Base-by-base conservation (phyloP, 2,797 vertebrate genomes). In the Eremophila alpestris region DNA sequence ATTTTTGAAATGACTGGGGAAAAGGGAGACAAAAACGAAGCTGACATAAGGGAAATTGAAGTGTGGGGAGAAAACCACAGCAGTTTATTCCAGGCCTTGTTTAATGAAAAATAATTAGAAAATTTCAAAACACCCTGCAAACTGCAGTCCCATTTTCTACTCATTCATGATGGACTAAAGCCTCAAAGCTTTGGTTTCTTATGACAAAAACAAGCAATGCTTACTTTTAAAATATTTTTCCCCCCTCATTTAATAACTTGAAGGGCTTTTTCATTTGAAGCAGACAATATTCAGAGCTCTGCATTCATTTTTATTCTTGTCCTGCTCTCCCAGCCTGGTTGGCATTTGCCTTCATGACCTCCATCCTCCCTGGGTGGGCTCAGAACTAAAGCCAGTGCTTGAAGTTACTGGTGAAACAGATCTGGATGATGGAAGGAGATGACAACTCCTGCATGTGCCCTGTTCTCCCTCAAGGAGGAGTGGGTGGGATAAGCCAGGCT, bases 41-140 rank as follows among this genome's bases (percentile, higher is more conserved):
- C 75, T 5, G 8, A 76, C 81, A 84, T 58, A 91, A 67, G 62
- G 74, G 81, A 95, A 76, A 65, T 36, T 43, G 55, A 92, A 90
- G 40, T n/a, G 23, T 69, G 48, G 46, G 40, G 59, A 38, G 48
- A 83, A 12, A 87, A 75, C 7, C 43, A 45, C 24, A 63, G 21
- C n/a, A 77, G 60, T 63, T 94, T 82, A 82, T 89, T 87, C 32
- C 52, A 92, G 70, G 52, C 3, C 21, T 69, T 76, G 55, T 84
- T 89, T 92, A 82, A 82, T 59, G 62, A 81, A 90, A 90, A 94
- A 89, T 91, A 87, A 95, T 94, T 94, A 87, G 56, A 79, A 89
- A 64, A 92, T 90, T 94, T 94, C 88, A 93, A 90, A 95, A 95
- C 67, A 58, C 5, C 26, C 58, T 76, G 32, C 49, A 78, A 87